A percentile compares a stretch with the other conserved stretches of the same genome.
Conservation (phyloP, 2,797 vertebrate genomes). For the Decapterus maruadsi region DNA sequence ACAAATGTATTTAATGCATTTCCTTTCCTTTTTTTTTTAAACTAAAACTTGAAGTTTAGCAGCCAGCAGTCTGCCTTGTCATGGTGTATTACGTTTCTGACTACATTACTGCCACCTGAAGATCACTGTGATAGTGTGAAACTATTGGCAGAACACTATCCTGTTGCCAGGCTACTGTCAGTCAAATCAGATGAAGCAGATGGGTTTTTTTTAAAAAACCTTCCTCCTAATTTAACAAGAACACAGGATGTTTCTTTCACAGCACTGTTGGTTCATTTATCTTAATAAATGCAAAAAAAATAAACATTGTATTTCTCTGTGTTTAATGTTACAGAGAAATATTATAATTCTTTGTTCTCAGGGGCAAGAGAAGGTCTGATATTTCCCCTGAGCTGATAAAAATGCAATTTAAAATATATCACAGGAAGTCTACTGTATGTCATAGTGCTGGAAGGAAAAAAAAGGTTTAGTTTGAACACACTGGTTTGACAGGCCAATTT, state of each 20-base stretch:
- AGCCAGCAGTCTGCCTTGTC: background rate
- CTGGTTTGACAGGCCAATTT: background rate
- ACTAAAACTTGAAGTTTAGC: background rate
- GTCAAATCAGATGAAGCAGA: conserved; percentile 15
- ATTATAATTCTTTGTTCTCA: background rate
- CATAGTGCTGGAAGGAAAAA: background rate
- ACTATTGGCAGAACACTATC: background rate
- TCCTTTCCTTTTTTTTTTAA: background rate
- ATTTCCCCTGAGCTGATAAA: background rate
- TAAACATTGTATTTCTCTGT: too few species aligned
- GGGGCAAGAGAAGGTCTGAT: background rate
- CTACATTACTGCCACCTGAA: background rate
- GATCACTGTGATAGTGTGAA: background rate
- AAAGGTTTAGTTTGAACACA: background rate
- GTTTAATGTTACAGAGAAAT: background rate
- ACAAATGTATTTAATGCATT: background rate
- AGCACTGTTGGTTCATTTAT: background rate
- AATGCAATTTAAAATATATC: background rate
- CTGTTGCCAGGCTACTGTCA: conserved; percentile 10
- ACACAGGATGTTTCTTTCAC: background rate
- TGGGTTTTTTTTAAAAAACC: background rate
- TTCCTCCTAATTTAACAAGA: background rate
- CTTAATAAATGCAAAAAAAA: too few species aligned
- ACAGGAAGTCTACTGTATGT: background rate
- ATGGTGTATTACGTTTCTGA: background rate